phyloP scores from a whole-genome alignment of 2,797 vertebrate species.

The Lutjanus campechanus region DNA sequence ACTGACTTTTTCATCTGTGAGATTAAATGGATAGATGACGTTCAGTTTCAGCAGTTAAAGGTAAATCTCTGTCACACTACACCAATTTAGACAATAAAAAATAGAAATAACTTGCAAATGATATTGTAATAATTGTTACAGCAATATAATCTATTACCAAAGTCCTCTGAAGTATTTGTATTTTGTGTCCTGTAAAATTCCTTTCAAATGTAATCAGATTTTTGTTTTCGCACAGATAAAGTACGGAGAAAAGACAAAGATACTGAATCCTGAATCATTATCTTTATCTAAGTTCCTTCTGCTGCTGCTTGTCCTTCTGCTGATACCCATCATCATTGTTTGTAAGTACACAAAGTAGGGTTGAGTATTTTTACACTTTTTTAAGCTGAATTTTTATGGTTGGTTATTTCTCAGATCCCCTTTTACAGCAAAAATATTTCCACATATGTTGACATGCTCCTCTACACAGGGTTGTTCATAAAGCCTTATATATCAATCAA shows the following conservation, averaged over 20 bases:
- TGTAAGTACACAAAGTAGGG: conserved; percentile 78
- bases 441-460: too few relatives aligned
- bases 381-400: too few relatives aligned
- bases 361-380: background rate
- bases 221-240: conserved; percentile 84
- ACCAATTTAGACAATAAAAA: background rate
- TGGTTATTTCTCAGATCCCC: too few relatives aligned
- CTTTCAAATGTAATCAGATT: conserved; percentile 4
- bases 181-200: background rate
- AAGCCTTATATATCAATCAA: too few relatives aligned
- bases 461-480: too few relatives aligned
- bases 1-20: conserved; percentile 69
- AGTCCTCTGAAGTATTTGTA: background rate
- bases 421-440: too few relatives aligned
- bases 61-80: conserved; percentile 51
- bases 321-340: conserved; percentile 83
- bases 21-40: conserved; percentile 13
- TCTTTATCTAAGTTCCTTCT: conserved; percentile 52
- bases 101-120: background rate
- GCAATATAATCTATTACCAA: background rate
- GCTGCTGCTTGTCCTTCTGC: conserved; percentile 82
- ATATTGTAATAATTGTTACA: background rate
- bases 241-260: conserved; percentile 76
- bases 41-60: conserved; percentile 49
- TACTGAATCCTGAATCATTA: conserved; percentile 30